A percentile compares a stretch with the other conserved stretches of the same genome.
Conservation (phyloP, 2,797 vertebrate genomes). For the Staurois parvus region DNA sequence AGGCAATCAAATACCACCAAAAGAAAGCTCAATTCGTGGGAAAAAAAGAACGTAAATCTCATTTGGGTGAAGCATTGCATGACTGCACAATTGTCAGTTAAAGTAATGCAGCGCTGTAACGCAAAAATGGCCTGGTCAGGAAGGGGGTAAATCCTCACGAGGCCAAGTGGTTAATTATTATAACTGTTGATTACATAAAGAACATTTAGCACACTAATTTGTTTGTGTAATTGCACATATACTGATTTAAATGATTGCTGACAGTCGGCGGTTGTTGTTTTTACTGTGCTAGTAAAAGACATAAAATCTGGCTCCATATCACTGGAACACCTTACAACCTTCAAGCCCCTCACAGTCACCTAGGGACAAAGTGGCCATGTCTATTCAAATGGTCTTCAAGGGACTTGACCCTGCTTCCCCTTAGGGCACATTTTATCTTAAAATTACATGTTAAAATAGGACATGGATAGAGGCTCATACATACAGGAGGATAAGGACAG, state of each 20-base stretch:
- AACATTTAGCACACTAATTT: too few relatives aligned
- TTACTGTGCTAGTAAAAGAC: neutral
- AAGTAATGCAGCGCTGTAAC: too few relatives aligned
- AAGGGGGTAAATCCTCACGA: too few relatives aligned
- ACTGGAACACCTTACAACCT: constrained; percentile 37
- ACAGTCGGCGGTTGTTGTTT: neutral
- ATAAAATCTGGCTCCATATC: neutral
- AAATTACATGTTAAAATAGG: constrained; percentile 56
- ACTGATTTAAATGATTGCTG: neutral
- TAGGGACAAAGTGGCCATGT: constrained; percentile 46
- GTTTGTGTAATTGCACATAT: neutral
- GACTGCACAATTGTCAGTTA: too few relatives aligned
- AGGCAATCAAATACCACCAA: too few relatives aligned
- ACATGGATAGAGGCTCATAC: constrained; percentile 28
- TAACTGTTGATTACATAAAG: too few relatives aligned
- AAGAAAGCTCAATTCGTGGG: too few relatives aligned
- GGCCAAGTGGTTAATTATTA: too few relatives aligned
- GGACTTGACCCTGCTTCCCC: constrained; percentile 53
- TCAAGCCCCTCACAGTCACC: constrained; percentile 50
- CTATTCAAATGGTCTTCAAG: constrained; percentile 39
- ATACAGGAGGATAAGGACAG: constrained; percentile 22
- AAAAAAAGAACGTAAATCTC: too few relatives aligned
- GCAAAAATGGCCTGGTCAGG: too few relatives aligned
- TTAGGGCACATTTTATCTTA: constrained; percentile 47
- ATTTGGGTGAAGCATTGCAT: too few relatives aligned